Conservation (phyloP, 2,888 invertebrate genomes). For the Morinoia aosen region DNA sequence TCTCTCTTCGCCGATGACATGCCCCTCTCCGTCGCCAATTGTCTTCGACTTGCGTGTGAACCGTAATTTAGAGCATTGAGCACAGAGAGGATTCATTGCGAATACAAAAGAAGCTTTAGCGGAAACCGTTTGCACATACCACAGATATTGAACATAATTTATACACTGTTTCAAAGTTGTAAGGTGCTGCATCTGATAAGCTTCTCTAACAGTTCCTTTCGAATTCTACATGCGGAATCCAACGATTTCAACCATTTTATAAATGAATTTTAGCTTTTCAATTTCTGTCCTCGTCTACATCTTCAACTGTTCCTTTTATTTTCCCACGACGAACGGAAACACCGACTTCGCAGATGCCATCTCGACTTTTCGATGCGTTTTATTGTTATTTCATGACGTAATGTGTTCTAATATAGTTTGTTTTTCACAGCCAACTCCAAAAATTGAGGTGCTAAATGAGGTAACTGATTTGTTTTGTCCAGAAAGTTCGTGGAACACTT, state of each 20-base stretch:
- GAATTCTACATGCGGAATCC: not conserved
- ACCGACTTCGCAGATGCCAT: not conserved
- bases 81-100: too few relatives aligned
- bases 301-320: not conserved
- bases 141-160: too few relatives aligned
- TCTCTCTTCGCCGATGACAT: too few relatives aligned
- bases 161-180: not conserved
- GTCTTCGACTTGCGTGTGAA: too few relatives aligned
- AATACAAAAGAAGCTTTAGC: too few relatives aligned
- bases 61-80: too few relatives aligned
- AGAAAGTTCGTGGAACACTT: constrained; percentile 43
- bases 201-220: not conserved
- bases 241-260: not conserved
- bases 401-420: constrained; percentile 54
- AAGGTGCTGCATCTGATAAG: not conserved
- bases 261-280: not conserved
- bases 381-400: not conserved
- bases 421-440: constrained; percentile 54
- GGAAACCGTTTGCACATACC: too few relatives aligned
- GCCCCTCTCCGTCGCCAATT: too few relatives aligned
- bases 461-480: constrained; percentile 50
- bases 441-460: constrained; percentile 53
- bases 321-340: not conserved
- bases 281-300: not conserved
- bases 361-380: not conserved